Evolutionary conservation across 1,140 invertebrate genomes (phyloP).

Genomic region (Saccostrea cuccullata): DNA sequence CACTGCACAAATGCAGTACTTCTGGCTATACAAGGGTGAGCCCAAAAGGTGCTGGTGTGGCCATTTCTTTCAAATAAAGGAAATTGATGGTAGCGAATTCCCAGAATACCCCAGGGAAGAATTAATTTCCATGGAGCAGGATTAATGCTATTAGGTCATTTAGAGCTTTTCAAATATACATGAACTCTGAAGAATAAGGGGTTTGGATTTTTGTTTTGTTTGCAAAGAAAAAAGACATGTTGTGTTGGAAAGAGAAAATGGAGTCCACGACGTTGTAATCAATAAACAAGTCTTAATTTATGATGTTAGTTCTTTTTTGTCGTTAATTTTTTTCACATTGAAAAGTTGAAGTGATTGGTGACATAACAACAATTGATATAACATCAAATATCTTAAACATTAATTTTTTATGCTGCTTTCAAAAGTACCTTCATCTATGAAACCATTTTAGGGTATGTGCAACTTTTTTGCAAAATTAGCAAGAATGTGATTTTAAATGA

Average conservation of each 20-base stretch:
- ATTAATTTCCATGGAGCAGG: background rate
- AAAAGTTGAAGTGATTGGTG: too few relatives aligned
- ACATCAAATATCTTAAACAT: too few relatives aligned
- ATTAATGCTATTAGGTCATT: background rate
- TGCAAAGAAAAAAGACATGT: conserved; percentile 19
- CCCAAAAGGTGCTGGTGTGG: conserved; percentile 96
- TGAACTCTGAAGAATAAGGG: background rate
- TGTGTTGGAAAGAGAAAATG: conserved; percentile 1
- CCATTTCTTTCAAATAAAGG: conserved; percentile 95
- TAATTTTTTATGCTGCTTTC: too few relatives aligned
- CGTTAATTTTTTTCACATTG: background rate
- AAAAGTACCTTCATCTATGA: too few relatives aligned
- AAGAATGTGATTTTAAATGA: too few relatives aligned
- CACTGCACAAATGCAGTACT: conserved; percentile 91
- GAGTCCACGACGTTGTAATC: conserved; percentile 6
- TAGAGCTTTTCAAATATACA: background rate
- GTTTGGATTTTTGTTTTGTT: conserved; percentile 31
- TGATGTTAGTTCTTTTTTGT: background rate
- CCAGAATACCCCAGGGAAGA: conserved; percentile 24
- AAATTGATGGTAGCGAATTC: conserved; percentile 74
- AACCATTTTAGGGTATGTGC: too few relatives aligned
- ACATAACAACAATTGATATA: too few relatives aligned
- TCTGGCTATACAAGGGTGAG: conserved; percentile 93
- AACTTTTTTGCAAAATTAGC: too few relatives aligned
- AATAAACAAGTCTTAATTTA: conserved; percentile 16